These are phyloP conservation scores for Chitala chitala DNA, from an alignment of 2,113 vertebrate species.

Conservation along the genomic window DNA sequence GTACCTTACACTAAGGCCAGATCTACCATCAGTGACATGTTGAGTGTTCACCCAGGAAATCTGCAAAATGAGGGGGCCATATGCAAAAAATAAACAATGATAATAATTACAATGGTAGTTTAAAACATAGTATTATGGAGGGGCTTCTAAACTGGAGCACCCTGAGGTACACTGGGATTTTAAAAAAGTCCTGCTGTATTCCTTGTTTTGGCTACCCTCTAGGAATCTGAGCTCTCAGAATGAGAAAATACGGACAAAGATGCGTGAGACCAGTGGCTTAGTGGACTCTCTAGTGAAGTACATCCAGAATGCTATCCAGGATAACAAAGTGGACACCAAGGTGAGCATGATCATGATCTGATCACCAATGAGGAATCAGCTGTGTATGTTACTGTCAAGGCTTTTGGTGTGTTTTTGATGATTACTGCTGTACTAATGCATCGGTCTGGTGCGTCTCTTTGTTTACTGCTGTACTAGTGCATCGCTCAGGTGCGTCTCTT, in stretches of 20 bases:
- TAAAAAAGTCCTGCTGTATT: too few relatives aligned
- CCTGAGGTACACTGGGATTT: too few relatives aligned
- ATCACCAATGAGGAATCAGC: neutral
- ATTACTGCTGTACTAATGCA: neutral
- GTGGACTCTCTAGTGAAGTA: conserved; percentile 86
- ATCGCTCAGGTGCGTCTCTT: too few relatives aligned
- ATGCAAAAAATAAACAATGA: too few relatives aligned
- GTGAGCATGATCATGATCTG: conserved; percentile 51
- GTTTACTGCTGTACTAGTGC: too few relatives aligned
- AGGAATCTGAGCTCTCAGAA: conserved; percentile 93
- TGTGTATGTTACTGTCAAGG: neutral
- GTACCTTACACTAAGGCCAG: too few relatives aligned
- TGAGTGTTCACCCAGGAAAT: too few relatives aligned
- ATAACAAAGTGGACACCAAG: conserved; percentile 79
- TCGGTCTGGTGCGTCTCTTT: neutral
- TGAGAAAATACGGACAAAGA: conserved; percentile 83
- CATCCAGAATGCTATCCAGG: conserved; percentile 73
- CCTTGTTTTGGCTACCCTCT: neutral
- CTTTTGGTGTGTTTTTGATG: neutral
- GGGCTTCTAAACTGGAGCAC: too few relatives aligned
- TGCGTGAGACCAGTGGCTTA: conserved; percentile 81
- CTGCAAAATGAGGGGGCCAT: too few relatives aligned
- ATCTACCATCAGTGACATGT: too few relatives aligned
- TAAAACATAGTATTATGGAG: too few relatives aligned
- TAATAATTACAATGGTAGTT: too few relatives aligned